A percentile compares a stretch with the other conserved stretches of the same genome.
phyloP scores from a whole-genome alignment of 1,140 invertebrate species.

The Listronotus bonariensis region DNA sequence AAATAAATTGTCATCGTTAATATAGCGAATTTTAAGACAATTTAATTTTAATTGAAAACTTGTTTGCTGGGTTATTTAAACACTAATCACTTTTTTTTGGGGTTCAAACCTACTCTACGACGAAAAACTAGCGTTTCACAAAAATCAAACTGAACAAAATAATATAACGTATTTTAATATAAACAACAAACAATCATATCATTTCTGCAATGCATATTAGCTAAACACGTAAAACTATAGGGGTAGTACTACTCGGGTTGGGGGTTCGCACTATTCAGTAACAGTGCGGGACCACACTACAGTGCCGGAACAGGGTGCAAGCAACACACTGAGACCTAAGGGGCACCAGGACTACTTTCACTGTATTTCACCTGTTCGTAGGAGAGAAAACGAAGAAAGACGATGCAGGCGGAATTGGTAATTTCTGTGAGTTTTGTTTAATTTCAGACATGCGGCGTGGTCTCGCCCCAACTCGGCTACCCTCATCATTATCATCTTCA shows the following conservation, averaged over 20 bases:
- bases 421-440: conserved; percentile 80
- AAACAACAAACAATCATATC: conserved; percentile 21
- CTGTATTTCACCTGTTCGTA: conserved; percentile 80
- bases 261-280: conserved; percentile 40
- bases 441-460: conserved; percentile 92
- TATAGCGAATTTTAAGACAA: too few relatives aligned
- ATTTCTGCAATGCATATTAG: conserved; percentile 7
- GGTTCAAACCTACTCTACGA: conserved; percentile 11
- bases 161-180: background rate
- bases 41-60: too few relatives aligned
- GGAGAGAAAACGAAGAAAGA: conserved; percentile 97
- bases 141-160: conserved; percentile 15
- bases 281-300: conserved; percentile 44
- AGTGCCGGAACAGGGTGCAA: conserved; percentile 44
- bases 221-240: conserved; percentile 1
- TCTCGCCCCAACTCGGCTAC: conserved; percentile 70
- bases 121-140: conserved; percentile 1
- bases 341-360: conserved; percentile 46
- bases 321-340: conserved; percentile 49
- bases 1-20: too few relatives aligned
- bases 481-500: conserved; percentile 62
- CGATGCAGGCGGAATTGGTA: conserved; percentile 92
- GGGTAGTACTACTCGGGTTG: conserved; percentile 32
- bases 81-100: background rate
- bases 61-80: too few relatives aligned